phyloP scores from a whole-genome alignment of 2,797 vertebrate species.

The Galago senegalensis region DNA sequence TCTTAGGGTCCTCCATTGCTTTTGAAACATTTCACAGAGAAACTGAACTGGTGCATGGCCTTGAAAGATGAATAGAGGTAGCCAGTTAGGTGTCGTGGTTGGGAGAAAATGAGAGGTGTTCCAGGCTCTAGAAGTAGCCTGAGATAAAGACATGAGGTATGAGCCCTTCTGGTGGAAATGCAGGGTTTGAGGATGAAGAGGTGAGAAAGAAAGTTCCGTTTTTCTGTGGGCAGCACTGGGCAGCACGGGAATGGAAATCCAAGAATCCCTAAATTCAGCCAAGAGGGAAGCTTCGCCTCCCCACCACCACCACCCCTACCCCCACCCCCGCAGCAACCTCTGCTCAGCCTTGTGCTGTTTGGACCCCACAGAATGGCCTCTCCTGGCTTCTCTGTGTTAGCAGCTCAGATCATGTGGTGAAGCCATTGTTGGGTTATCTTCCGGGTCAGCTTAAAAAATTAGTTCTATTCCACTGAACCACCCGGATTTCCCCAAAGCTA shows the following conservation, averaged over 20 bases:
- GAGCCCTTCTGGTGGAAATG: background rate
- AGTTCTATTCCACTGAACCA: background rate
- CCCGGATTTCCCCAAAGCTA: conserved; percentile 39
- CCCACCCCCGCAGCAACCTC: background rate
- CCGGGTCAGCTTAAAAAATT: background rate
- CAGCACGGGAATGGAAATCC: conserved; percentile 14
- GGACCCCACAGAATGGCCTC: background rate
- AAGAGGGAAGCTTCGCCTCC: background rate
- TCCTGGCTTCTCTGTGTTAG: background rate
- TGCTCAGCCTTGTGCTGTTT: background rate
- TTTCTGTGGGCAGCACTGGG: background rate
- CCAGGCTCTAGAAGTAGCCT: background rate
- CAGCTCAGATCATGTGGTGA: background rate
- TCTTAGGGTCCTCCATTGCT: background rate
- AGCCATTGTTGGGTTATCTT: background rate
- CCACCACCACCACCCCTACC: background rate
- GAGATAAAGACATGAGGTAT: background rate
- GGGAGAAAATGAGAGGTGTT: background rate
- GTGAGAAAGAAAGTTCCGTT: conserved; percentile 14
- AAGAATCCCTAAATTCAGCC: background rate
- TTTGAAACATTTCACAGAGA: conserved; percentile 58
- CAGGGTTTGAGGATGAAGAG: background rate
- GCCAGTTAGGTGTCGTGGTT: background rate
- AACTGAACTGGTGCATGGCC: background rate
- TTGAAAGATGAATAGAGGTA: background rate